Conservation (phyloP, 2,113 vertebrate species). For the Anser cygnoides region DNA sequence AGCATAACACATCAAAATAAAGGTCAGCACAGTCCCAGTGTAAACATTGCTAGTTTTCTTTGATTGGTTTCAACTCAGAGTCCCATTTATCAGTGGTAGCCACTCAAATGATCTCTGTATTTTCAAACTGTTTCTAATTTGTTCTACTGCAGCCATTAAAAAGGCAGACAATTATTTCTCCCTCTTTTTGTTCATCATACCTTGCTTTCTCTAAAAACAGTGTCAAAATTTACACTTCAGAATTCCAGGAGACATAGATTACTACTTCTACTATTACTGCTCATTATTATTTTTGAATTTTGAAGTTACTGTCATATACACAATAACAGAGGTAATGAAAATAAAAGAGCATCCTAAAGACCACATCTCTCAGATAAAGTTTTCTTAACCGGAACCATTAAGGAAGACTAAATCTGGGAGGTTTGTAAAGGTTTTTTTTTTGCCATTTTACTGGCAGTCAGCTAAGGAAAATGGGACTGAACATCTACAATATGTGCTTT, state of each 20-base stretch:
- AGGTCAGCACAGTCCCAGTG: neutral
- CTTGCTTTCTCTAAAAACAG: neutral
- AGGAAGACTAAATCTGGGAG: neutral
- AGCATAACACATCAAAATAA: constrained; percentile 50
- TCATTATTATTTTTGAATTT: neutral
- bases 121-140: constrained; percentile 11
- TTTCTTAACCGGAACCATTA: neutral
- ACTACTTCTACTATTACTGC: neutral
- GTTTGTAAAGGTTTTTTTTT: neutral
- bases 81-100: neutral
- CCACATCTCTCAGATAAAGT: neutral
- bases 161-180: neutral
- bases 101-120: neutral
- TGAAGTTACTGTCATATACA: neutral
- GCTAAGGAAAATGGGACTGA: neutral
- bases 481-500: neutral
- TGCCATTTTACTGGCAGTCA: neutral
- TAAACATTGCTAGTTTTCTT: neutral
- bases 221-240: neutral
- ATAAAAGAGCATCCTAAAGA: neutral
- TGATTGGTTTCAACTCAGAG: constrained; percentile 12
- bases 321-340: neutral
- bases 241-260: neutral
- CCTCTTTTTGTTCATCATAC: neutral
- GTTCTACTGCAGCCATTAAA: neutral